Conservation (phyloP, 2,113 vertebrate genomes). For the Marcusenius ussheri region DNA sequence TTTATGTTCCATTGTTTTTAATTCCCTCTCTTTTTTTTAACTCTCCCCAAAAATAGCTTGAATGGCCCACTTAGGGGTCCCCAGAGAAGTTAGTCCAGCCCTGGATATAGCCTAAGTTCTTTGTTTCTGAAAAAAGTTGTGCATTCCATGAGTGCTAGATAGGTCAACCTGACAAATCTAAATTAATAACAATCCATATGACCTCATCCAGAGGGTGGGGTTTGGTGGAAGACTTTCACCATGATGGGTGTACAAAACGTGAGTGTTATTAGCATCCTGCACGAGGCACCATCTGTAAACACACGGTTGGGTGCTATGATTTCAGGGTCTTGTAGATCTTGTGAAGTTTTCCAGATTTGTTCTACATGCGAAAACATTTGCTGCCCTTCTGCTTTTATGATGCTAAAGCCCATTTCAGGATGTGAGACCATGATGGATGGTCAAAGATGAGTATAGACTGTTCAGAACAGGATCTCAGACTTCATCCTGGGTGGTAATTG, state of each 20-base stretch:
- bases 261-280: not conserved
- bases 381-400: not conserved
- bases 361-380: not conserved
- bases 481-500: not conserved
- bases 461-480: not conserved
- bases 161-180: not conserved
- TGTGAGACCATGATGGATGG: not conserved
- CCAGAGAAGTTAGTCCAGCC: not conserved
- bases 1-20: not conserved
- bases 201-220: not conserved
- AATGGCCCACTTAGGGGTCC: not conserved
- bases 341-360: not conserved
- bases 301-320: not conserved
- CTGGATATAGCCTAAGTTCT: not conserved
- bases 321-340: not conserved
- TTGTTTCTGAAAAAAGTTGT: not conserved
- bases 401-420: not conserved
- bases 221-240: not conserved
- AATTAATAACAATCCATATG: not conserved
- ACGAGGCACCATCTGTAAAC: not conserved
- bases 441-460: not conserved
- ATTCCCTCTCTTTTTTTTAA: not conserved
- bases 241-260: not conserved
- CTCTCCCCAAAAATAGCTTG: not conserved
- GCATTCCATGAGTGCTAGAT: not conserved